phyloP scores from a whole-genome alignment of 53 echinoderm and acorn worm genomes.

The Henricia sp. region DNA sequence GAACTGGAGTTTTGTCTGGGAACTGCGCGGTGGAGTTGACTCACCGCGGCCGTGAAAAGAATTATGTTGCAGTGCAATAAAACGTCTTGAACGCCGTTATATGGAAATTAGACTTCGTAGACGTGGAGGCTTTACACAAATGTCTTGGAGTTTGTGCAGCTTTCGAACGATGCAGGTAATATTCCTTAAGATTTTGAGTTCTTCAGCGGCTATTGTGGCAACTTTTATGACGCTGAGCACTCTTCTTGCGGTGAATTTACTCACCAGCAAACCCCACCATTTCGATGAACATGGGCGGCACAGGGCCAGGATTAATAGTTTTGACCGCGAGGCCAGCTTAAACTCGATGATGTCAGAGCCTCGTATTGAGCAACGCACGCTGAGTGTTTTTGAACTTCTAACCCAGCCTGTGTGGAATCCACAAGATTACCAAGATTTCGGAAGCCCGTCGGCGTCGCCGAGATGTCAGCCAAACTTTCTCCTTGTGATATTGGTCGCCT shows the following conservation, averaged over 20 bases:
- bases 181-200: slow-evolving; percentile 68
- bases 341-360: slow-evolving; percentile 36
- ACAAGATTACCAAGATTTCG: slow-evolving; percentile 29
- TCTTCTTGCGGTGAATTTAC: slow-evolving; percentile 62
- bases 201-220: slow-evolving; percentile 60
- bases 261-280: slow-evolving; percentile 41
- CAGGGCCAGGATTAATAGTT: no score
- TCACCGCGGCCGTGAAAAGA: no score
- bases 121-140: not conserved
- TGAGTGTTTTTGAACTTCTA: slow-evolving; percentile 30
- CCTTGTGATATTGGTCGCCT: slow-evolving; percentile 84
- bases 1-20: no score
- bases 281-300: no score
- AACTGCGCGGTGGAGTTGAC: no score
- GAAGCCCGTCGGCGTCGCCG: slow-evolving; percentile 28
- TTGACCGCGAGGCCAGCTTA: not conserved
- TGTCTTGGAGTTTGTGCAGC: slow-evolving; percentile 36
- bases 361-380: slow-evolving; percentile 9
- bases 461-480: slow-evolving; percentile 55
- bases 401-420: slow-evolving; percentile 60
- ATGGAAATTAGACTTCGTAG: not conserved
- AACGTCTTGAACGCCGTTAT: no score
- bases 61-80: no score
- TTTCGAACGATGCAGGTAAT: slow-evolving; percentile 68
- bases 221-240: slow-evolving; percentile 67